These are phyloP conservation scores for Notarius quadriscutis DNA, from an alignment of 2,113 vertebrate species.

Conservation along the genomic window DNA sequence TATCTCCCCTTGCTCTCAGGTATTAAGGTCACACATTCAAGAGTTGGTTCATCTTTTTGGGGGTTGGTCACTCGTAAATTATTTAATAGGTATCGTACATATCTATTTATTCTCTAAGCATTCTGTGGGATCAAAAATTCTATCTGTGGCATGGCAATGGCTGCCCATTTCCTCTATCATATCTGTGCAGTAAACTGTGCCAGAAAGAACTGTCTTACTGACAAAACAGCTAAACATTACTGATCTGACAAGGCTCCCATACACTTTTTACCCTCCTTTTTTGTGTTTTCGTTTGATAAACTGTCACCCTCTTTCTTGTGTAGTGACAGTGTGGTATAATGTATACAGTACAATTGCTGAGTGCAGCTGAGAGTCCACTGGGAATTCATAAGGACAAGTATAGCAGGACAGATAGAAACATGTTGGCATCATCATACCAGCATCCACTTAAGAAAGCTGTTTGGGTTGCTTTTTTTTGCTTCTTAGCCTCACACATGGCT, in stretches of 20 bases:
- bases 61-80: neutral
- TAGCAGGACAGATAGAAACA: constrained; percentile 72
- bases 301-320: constrained; percentile 67
- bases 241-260: constrained; percentile 60
- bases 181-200: constrained; percentile 47
- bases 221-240: constrained; percentile 74
- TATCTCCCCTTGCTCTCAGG: constrained; percentile 79
- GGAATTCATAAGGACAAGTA: constrained; percentile 77
- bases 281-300: constrained; percentile 68
- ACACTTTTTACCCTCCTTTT: neutral
- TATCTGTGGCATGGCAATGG: constrained; percentile 40
- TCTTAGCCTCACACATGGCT: constrained; percentile 26
- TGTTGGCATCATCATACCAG: constrained; percentile 57
- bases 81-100: neutral
- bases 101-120: neutral
- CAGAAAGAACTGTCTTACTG: constrained; percentile 77
- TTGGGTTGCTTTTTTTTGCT: neutral
- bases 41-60: neutral
- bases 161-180: constrained; percentile 33
- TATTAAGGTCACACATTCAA: constrained; percentile 59
- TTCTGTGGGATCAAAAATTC: constrained; percentile 23
- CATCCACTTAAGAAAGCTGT: neutral
- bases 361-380: constrained; percentile 66
- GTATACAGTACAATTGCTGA: constrained; percentile 70
- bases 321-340: constrained; percentile 73